A percentile compares a stretch with the other conserved stretches of the same genome.
These are phyloP conservation scores for Himalopsyche tibetana DNA, from an alignment of 2,888 invertebrate species.

Conservation along the genomic window DNA sequence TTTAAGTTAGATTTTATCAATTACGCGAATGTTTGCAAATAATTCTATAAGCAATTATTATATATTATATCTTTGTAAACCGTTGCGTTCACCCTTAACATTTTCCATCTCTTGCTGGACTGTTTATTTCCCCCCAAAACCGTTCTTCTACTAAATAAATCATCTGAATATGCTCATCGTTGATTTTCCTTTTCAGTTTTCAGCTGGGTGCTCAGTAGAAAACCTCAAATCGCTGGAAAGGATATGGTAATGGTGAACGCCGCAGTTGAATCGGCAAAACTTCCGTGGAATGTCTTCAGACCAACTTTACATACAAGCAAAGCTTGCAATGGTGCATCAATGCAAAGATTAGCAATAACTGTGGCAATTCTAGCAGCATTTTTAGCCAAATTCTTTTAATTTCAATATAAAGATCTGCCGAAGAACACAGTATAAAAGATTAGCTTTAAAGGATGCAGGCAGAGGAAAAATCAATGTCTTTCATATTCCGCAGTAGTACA, in stretches of 20 bases:
- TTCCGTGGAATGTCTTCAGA: slow-evolving; percentile 42
- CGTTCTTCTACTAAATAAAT: too few relatives aligned
- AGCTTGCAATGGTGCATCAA: slow-evolving; percentile 46
- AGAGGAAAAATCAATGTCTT: too few relatives aligned
- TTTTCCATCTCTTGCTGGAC: slow-evolving; percentile 41
- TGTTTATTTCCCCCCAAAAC: too few relatives aligned
- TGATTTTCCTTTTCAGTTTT: slow-evolving; percentile 68
- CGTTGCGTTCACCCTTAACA: too few relatives aligned
- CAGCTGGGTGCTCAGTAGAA: slow-evolving; percentile 72
- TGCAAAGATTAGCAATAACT: slow-evolving; percentile 1
- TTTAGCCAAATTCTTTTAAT: slow-evolving; percentile 48
- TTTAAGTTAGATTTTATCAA: too few relatives aligned
- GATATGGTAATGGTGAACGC: slow-evolving; percentile 68
- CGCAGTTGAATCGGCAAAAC: slow-evolving; percentile 68
- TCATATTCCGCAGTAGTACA: too few relatives aligned
- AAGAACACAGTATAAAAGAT: too few relatives aligned
- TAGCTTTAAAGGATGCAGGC: too few relatives aligned
- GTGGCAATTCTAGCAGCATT: slow-evolving; percentile 29
- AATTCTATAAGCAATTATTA: too few relatives aligned
- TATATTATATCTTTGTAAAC: too few relatives aligned
- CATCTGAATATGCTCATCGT: neutral
- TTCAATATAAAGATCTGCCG: neutral
- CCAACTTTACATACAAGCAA: slow-evolving; percentile 43
- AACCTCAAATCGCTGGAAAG: slow-evolving; percentile 66
- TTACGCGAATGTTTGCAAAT: too few relatives aligned